These are phyloP conservation scores for Nothocercus julius DNA, from an alignment of 2,113 vertebrate species.

Conservation along the genomic window DNA sequence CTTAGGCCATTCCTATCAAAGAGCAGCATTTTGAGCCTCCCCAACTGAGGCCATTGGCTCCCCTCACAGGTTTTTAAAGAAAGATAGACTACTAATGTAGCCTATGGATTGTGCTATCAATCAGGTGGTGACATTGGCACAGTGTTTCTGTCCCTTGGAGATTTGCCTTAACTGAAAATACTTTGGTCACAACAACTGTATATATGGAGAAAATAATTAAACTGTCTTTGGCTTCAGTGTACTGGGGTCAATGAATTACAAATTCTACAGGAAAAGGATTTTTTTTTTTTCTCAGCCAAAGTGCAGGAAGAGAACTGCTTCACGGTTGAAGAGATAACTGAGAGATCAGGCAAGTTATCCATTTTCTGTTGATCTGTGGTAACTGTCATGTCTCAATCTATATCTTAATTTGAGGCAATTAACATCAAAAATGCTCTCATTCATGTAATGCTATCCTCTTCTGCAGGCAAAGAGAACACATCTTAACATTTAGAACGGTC, in stretches of 20 bases:
- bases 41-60: background rate
- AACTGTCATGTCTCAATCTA: background rate
- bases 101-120: background rate
- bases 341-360: background rate
- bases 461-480: background rate
- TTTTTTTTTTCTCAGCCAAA: background rate
- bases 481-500: background rate
- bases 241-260: background rate
- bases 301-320: background rate
- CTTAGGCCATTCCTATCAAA: background rate
- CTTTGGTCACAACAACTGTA: rapidly evolving
- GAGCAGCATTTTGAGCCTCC: background rate
- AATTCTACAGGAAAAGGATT: background rate
- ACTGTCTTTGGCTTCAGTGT: background rate
- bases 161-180: background rate
- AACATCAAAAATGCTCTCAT: background rate
- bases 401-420: background rate
- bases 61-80: background rate
- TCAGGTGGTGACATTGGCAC: background rate
- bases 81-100: background rate
- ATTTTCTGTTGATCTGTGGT: background rate
- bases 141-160: background rate
- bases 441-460: background rate
- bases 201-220: background rate
- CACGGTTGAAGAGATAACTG: background rate